A percentile compares a stretch with the other conserved stretches of the same genome.
phyloP scores from a whole-genome alignment of 2,113 vertebrate species.

The Ailuropoda melanoleuca region DNA sequence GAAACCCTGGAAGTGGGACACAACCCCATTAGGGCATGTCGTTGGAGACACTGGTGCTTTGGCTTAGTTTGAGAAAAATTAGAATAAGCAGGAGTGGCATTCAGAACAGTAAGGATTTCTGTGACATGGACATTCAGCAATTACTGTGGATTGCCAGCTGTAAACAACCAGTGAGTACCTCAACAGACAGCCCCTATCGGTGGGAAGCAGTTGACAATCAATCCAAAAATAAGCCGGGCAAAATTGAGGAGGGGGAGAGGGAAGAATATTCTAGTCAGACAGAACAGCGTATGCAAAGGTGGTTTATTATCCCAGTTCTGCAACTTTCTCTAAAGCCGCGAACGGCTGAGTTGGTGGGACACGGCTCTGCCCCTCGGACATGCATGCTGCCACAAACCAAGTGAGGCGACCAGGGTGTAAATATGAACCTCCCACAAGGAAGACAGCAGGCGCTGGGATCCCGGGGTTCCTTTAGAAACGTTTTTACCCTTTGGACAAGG shows the following conservation, averaged over 20 bases:
- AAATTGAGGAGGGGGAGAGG: neutral
- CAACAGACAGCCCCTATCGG: neutral
- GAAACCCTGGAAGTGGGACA: neutral
- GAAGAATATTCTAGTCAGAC: neutral
- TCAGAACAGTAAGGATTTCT: neutral
- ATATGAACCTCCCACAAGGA: accelerated
- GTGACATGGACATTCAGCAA: neutral
- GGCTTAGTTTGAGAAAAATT: neutral
- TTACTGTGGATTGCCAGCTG: neutral
- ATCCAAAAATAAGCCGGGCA: neutral
- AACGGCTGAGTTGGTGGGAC: neutral
- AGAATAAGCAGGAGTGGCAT: neutral
- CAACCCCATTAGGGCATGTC: neutral
- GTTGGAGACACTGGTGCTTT: neutral
- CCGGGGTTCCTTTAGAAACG: neutral
- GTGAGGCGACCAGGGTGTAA: accelerated
- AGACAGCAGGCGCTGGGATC: accelerated
- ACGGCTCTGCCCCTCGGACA: neutral
- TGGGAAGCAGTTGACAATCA: neutral
- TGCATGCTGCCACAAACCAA: neutral
- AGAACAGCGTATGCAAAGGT: neutral
- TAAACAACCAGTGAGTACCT: neutral
- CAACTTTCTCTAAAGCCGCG: neutral
- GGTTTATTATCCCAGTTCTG: neutral
- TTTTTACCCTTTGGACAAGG: neutral